Evolutionary conservation across 2,113 vertebrate genomes (phyloP).

Genomic region (Zosterops japonicus): DNA sequence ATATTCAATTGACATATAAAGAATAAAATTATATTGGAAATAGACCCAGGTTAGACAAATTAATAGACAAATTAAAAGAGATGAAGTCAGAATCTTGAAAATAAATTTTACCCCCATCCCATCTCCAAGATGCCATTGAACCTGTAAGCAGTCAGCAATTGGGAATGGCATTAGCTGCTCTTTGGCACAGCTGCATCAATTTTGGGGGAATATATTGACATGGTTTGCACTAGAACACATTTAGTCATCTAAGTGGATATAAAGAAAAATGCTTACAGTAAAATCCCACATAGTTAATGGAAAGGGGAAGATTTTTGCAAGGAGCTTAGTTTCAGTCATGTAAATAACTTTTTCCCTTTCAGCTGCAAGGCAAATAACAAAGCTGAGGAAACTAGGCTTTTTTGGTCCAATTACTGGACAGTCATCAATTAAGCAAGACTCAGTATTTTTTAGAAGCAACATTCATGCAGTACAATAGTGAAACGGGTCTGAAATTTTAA

Average conservation of each 20-base stretch:
- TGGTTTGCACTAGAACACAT: neutral
- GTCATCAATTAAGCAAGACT: neutral
- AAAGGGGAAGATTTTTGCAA: neutral
- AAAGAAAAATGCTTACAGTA: neutral
- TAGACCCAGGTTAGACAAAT: neutral
- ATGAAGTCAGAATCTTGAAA: neutral
- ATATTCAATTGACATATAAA: neutral
- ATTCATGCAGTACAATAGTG: neutral
- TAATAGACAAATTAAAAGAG: neutral
- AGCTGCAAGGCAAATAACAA: neutral
- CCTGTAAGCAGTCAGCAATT: neutral
- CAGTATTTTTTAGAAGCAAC: neutral
- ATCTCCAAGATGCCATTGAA: neutral
- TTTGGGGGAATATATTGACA: neutral
- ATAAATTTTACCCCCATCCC: neutral
- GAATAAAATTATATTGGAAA: neutral
- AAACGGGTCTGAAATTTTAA: conserved; percentile 23
- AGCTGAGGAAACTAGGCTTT: neutral
- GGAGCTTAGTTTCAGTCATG: neutral
- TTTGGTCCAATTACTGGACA: neutral
- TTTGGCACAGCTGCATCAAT: neutral
- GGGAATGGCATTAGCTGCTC: neutral
- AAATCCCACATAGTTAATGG: neutral
- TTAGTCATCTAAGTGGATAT: neutral
- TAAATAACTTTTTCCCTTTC: neutral